Percentiles rank a stretch among this genome's conserved stretches.
Evolutionary conservation across 2,888 invertebrate genomes (phyloP).

Genomic region (Plagiodera versicolora): DNA sequence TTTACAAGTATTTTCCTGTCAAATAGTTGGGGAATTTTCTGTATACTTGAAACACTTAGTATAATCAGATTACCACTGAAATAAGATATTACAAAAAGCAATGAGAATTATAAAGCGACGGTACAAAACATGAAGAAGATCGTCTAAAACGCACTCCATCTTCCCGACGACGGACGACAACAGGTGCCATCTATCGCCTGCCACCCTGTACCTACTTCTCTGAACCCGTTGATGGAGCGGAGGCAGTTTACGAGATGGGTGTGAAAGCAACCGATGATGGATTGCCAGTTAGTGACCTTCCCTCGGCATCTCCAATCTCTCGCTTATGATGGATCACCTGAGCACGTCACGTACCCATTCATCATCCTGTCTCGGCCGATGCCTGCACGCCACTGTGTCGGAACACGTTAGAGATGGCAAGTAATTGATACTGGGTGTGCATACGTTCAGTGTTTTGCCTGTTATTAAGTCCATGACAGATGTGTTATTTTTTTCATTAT

Average conservation of each 20-base stretch:
- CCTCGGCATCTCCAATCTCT: constrained; percentile 55
- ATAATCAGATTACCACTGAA: no score
- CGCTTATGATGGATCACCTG: constrained; percentile 56
- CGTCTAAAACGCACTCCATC: no score
- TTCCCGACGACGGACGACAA: not conserved
- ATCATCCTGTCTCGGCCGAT: constrained; percentile 50
- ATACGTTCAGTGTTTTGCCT: constrained; percentile 2
- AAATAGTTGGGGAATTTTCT: no score
- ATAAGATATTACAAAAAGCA: no score
- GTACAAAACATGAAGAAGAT: no score
- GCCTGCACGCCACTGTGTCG: constrained; percentile 39
- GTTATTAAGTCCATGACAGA: no score
- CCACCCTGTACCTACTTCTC: constrained; percentile 14
- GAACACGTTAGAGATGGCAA: not conserved
- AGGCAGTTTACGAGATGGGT: constrained; percentile 38
- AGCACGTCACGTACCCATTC: constrained; percentile 54
- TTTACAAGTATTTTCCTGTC: no score
- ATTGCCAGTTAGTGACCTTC: constrained; percentile 52
- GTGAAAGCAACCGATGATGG: constrained; percentile 46
- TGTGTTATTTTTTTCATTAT: no score
- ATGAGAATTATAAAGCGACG: no score
- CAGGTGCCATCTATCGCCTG: not conserved
- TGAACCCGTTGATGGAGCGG: constrained; percentile 30
- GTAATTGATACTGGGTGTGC: constrained; percentile 16
- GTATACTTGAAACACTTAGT: no score